Percentiles rank a stretch among this genome's conserved stretches.
Evolutionary conservation across 2,888 invertebrate species (phyloP).

Genomic region (Apoda limacodes): DNA sequence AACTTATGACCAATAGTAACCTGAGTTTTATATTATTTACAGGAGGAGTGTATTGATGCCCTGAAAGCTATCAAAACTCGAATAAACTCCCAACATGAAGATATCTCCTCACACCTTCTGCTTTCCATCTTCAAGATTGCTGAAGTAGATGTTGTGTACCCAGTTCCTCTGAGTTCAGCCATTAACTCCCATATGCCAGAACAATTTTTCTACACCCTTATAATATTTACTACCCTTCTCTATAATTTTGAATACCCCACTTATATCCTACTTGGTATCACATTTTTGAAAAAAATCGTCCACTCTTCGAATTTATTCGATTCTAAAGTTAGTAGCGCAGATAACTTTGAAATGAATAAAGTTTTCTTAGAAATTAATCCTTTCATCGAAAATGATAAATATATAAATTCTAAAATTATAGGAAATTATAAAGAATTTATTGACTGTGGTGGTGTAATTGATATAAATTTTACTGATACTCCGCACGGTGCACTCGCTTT

Average conservation of each 20-base stretch:
- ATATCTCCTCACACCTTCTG: conserved; percentile 87
- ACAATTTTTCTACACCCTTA: conserved; percentile 36
- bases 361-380: conserved; percentile 53
- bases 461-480: conserved; percentile 37
- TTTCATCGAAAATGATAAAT: too few relatives aligned
- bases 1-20: too few relatives aligned
- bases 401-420: too few relatives aligned
- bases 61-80: conserved; percentile 84
- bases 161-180: conserved; percentile 72
- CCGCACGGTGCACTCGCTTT: conserved; percentile 60
- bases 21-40: too few relatives aligned
- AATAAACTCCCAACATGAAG: conserved; percentile 87
- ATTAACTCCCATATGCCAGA: conserved; percentile 35
- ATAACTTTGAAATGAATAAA: conserved; percentile 28
- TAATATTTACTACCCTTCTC: conserved; percentile 38
- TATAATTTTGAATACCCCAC: conserved; percentile 32
- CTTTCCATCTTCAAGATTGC: conserved; percentile 94
- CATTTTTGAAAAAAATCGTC: conserved; percentile 34
- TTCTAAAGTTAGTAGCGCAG: conserved; percentile 24
- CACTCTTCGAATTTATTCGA: conserved; percentile 53
- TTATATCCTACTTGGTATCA: conserved; percentile 22
- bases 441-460: conserved; percentile 36
- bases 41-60: conserved; percentile 88
- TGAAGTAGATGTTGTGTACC: conserved; percentile 88
- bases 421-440: conserved; percentile 55